phyloP scores from a whole-genome alignment of 2,113 vertebrate genomes.

The Cariama cristata region DNA sequence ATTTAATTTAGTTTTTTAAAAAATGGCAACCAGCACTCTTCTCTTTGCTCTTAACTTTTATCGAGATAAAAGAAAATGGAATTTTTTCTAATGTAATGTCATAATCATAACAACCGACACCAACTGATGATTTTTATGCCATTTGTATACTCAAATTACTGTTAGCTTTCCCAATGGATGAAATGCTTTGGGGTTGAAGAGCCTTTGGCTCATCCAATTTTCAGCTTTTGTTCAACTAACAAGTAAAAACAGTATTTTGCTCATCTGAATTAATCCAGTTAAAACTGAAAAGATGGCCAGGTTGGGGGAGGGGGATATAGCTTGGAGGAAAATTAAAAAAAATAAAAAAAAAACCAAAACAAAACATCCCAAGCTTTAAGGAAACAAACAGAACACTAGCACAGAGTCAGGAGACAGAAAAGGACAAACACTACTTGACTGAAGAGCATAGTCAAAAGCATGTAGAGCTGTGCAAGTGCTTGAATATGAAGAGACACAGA shows the following conservation, averaged over 20 bases:
- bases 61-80: not conserved
- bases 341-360: not conserved
- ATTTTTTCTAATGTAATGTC: not conserved
- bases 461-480: not conserved
- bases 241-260: not conserved
- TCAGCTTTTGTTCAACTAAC: not conserved
- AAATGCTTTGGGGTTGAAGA: not conserved
- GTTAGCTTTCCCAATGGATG: not conserved
- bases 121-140: not conserved
- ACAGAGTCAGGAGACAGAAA: not conserved
- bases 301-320: not conserved
- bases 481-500: not conserved
- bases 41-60: not conserved
- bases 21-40: not conserved
- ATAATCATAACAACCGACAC: not conserved
- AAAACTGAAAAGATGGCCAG: not conserved
- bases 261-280: not conserved
- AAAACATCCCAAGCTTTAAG: not conserved
- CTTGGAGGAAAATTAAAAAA: not conserved
- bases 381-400: not conserved
- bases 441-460: not conserved
- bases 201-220: not conserved
- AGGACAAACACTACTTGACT: not conserved
- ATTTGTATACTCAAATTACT: not conserved
- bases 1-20: not conserved